Evolutionary conservation across 2,888 invertebrate genomes (phyloP).

Genomic region (Eudasyphora cyanicolor): DNA sequence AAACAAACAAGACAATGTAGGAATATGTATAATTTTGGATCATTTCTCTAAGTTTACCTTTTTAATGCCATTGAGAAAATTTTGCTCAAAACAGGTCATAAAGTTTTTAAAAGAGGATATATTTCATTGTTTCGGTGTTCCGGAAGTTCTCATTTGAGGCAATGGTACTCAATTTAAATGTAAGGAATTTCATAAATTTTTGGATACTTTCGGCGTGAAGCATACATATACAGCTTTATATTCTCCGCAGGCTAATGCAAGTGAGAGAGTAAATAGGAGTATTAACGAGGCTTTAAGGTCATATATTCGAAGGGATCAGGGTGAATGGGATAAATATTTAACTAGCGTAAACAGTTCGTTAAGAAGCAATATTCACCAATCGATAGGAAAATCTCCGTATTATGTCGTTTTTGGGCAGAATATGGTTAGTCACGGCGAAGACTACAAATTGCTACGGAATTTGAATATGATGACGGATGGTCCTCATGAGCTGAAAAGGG

Average conservation of each 20-base stretch:
- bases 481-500: background rate
- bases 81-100: constrained; percentile 19
- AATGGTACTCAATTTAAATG: constrained; percentile 68
- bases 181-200: constrained; percentile 41
- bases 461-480: background rate
- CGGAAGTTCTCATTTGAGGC: constrained; percentile 65
- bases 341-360: constrained; percentile 39
- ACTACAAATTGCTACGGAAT: background rate
- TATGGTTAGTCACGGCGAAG: constrained; percentile 22
- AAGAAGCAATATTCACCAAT: constrained; percentile 35
- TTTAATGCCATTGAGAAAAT: constrained; percentile 43
- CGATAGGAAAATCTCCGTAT: constrained; percentile 39
- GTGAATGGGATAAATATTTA: background rate
- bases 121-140: constrained; percentile 69
- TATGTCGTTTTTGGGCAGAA: constrained; percentile 32
- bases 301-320: background rate
- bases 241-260: constrained; percentile 67
- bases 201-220: constrained; percentile 49
- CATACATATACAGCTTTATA: constrained; percentile 68
- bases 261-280: constrained; percentile 48
- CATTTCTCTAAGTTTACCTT: constrained; percentile 53
- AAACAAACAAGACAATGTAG: constrained; percentile 41
- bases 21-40: constrained; percentile 48
- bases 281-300: constrained; percentile 32
- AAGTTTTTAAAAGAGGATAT: constrained; percentile 53